These are phyloP conservation scores for Neomonachus schauinslandi DNA, from an alignment of 2,113 vertebrate genomes.

Conservation along the genomic window DNA sequence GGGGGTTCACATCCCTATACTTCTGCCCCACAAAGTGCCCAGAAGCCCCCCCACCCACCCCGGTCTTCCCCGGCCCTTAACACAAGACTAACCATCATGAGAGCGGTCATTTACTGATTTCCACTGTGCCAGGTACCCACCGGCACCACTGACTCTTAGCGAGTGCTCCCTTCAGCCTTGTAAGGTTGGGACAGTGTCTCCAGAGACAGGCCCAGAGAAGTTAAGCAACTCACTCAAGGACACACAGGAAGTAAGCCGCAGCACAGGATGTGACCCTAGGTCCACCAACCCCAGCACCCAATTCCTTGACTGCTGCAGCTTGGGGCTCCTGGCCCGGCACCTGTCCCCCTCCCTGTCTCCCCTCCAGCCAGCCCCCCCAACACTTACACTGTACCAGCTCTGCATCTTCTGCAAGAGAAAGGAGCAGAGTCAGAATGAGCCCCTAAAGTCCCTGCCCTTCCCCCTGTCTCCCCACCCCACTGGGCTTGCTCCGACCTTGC, in stretches of 20 bases:
- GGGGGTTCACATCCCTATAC: neutral
- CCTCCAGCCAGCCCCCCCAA: neutral
- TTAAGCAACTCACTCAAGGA: neutral
- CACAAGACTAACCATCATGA: fast-evolving
- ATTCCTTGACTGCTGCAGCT: neutral
- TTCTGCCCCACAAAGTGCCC: neutral
- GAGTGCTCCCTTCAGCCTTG: neutral
- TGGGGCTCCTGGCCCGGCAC: neutral
- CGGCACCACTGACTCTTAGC: neutral
- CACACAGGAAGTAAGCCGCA: neutral
- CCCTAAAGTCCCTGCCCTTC: fast-evolving
- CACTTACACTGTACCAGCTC: slow-evolving; percentile 97
- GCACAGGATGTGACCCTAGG: neutral
- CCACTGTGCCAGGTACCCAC: neutral
- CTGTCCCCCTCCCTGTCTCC: neutral
- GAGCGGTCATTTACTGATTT: neutral
- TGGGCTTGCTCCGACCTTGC: slow-evolving; percentile 86
- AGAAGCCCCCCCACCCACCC: neutral
- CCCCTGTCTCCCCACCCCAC: fast-evolving
- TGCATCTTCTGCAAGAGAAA: slow-evolving; percentile 93
- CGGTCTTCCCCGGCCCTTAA: neutral
- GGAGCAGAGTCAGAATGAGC: neutral
- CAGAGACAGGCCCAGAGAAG: neutral
- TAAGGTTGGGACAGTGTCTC: neutral
- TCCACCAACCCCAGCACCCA: neutral